Base-by-base conservation (phyloP, 2,888 invertebrate genomes). In the Scaptomyza caliginosa region DNA sequence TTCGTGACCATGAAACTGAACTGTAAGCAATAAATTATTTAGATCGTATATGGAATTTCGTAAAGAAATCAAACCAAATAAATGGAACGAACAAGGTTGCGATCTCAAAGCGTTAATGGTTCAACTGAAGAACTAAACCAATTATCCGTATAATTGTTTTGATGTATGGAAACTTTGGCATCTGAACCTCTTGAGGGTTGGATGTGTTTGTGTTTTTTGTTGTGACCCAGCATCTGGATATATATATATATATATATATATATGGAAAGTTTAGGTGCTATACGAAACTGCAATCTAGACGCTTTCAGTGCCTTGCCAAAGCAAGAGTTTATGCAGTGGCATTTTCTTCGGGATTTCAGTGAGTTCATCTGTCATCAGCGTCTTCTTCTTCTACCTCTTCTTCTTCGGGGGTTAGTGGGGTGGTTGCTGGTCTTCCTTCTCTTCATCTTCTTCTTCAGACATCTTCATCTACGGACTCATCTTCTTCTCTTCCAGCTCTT, bases 1-100 rank as follows among this genome's bases (percentile, higher is more conserved):
- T 63, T 56, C 32, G 36, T 2, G 46, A 21, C 38, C 36, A 23
- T 19, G 38, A 60, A 57, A 32, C 74, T 42, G 28, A 32, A 50
- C 74, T 74, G 74, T 21, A 74, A 74, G 56, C 54, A 72, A 76
- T 36, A 7, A 10, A 32, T 1, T 39, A 11, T 30, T 56, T 21
- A 43, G 50, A 46, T 34, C 16, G 13, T 24, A n/a, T 32, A 32
- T 19, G 0, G 10, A 13, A 34, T 34, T 8, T 49, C 28, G 28
- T 11, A 17, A 17, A 28, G 11, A 30, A 19, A 28, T 4, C 13
- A 17, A 26, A 26, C 23, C 4, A 21, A 43, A 26, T 13, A 13
- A 34, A 34, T 11, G 26, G 24, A 43, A 26, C 16, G 7, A 17
- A 17, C 17, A 8, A 28, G 28, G 5, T 3, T 45, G 28, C 28